Percentiles rank a stretch among this genome's conserved stretches.
phyloP scores from a whole-genome alignment of 2,888 invertebrate genomes.

The Acanthosoma haemorrhoidale region DNA sequence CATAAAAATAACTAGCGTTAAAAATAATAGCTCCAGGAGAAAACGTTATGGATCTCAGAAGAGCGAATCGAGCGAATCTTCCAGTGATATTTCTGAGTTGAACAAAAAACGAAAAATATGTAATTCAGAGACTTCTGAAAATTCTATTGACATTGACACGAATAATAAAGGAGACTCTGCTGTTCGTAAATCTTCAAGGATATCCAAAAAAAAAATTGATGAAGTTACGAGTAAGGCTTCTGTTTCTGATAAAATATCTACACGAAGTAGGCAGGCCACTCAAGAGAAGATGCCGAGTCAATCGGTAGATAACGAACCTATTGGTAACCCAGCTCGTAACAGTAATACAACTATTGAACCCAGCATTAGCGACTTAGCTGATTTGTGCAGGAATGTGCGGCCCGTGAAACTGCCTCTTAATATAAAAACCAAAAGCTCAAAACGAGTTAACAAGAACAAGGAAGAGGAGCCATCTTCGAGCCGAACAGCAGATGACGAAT shows the following conservation, averaged over 20 bases:
- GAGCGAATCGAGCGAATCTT: neutral
- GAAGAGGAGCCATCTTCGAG: neutral
- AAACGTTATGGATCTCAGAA: neutral
- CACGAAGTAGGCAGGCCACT: neutral
- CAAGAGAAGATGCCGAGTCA: neutral
- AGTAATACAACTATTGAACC: neutral
- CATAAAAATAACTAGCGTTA: neutral
- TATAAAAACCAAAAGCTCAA: neutral
- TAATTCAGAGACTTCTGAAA: neutral
- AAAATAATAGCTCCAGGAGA: neutral
- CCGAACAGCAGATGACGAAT: neutral
- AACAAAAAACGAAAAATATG: neutral
- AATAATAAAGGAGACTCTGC: neutral
- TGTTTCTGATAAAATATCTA: neutral
- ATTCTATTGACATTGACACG: neutral
- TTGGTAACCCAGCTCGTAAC: neutral
- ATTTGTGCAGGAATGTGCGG: neutral
- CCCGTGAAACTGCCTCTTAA: neutral
- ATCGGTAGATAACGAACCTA: neutral
- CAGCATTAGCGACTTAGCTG: neutral
- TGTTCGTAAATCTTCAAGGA: neutral
- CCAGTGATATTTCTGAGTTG: neutral
- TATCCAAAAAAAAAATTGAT: neutral
- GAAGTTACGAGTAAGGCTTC: neutral
- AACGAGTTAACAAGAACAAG: no score